Evolutionary conservation across 1,140 invertebrate species (phyloP), one percentile per base, ranked within the genome.

Genomic region (Whitmania pigra): DNA sequence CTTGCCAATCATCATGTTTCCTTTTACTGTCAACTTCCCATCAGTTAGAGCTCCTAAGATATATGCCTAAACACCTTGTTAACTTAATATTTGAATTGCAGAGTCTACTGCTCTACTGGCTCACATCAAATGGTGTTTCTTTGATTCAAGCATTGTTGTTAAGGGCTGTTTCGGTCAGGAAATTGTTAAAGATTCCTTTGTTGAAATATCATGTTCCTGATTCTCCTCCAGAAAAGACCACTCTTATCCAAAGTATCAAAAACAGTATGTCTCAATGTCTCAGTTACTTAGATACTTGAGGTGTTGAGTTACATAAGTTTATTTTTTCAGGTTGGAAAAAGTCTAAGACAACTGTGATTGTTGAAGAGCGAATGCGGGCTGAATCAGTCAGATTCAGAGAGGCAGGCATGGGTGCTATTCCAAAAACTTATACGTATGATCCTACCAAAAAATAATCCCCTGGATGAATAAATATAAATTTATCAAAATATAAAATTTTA

Each of bases 101-200:
- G 88, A 92, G 89, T 20, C 88, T 97, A 77, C 83, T 93, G 29
- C 88, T 88, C 54, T 97, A 98, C 79, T 98, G 94, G 94, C 84
- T 87, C 43, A 88, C 89, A 36, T 90, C 87, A 71, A 98, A 98
- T 80, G 84, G 89, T n/a, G 87, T 95, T 72, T 94, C 94, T 0
- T 77, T 98, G 9, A 66, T 84, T 0, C 93, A 96, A 88, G 89
- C 90, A 25, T 84, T 85, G 17, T 54, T 95, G 67, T 82, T 98
- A 15, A 89, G 86, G 81, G 85, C 92, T 71, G 88, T 90, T 18
- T 78, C 80, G 55, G 87, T 97, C 2, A 83, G 89, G 77, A 82
- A 86, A 27, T 89, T 86, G 76, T 90, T 94, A 57, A 88, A 90
- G 69, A 93, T 97, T 76, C 88, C 90, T 18, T 78, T 79, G 53